phyloP scores from a whole-genome alignment of 2,113 vertebrate species.

The Bos javanicus region DNA sequence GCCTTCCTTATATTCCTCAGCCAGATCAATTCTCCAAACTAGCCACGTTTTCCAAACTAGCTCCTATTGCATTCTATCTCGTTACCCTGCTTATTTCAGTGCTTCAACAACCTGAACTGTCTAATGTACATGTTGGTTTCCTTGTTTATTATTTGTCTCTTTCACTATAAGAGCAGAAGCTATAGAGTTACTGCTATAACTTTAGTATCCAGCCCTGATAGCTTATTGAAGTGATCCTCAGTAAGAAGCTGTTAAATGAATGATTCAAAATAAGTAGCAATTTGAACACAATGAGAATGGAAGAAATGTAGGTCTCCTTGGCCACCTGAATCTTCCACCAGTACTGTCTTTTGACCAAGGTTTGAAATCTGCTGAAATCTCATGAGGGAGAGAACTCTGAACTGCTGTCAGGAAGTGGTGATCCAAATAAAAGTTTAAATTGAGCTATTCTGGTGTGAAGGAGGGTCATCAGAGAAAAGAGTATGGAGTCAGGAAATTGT shows the following conservation, averaged over 20 bases:
- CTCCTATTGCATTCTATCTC: background rate
- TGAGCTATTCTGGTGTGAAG: background rate
- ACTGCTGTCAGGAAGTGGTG: background rate
- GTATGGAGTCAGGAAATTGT: background rate
- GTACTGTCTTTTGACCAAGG: background rate
- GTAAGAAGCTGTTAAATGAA: background rate
- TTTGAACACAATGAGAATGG: slow-evolving; percentile 2
- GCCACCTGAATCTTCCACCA: background rate
- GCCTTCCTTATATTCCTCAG: background rate
- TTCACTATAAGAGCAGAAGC: background rate
- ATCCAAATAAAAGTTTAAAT: slow-evolving; percentile 21
- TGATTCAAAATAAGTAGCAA: background rate
- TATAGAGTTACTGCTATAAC: background rate
- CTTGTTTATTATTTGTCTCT: background rate
- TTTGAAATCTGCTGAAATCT: slow-evolving; percentile 34
- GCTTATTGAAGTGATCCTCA: background rate
- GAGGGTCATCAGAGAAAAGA: background rate
- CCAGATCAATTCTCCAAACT: background rate
- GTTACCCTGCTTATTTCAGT: background rate
- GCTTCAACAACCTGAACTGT: background rate
- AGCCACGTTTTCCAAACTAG: background rate
- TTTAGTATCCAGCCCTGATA: slow-evolving; percentile 1
- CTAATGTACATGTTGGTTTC: background rate
- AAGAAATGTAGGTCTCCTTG: background rate
- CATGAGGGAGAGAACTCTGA: background rate